A percentile compares a stretch with the other conserved stretches of the same genome.
Conservation (phyloP, 2,888 invertebrate genomes). For the Disparrhopalites patrizii region DNA sequence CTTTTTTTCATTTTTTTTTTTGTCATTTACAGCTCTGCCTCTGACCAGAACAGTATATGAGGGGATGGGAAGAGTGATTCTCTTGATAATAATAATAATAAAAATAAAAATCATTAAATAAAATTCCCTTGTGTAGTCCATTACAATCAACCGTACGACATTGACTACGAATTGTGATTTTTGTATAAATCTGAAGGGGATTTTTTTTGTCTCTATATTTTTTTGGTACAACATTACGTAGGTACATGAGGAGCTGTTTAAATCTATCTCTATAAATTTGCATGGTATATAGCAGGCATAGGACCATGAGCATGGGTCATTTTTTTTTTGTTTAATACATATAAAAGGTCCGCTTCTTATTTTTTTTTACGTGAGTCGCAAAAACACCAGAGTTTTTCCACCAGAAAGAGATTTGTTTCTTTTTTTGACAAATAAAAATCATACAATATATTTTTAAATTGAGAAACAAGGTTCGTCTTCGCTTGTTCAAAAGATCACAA, state of each 20-base stretch:
- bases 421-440: too few species aligned
- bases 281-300: not conserved
- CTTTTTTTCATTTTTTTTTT: not conserved
- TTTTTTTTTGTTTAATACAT: too few species aligned
- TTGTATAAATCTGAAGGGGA: not conserved
- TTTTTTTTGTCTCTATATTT: too few species aligned
- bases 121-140: not conserved
- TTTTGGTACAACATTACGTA: too few species aligned
- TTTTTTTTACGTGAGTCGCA: conserved; percentile 17
- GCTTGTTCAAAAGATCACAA: too few species aligned
- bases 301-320: not conserved
- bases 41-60: not conserved
- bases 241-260: too few species aligned
- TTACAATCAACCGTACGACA: too few species aligned
- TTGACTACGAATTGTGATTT: not conserved
- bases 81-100: not conserved
- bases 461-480: too few species aligned
- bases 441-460: too few species aligned
- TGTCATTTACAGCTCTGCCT: not conserved
- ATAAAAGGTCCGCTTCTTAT: conserved; percentile 12
- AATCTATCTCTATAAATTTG: too few species aligned
- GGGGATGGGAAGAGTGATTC: not conserved
- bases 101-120: not conserved
- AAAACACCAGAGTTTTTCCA: conserved; percentile 49
- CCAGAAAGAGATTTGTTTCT: conserved; percentile 42